Base-by-base conservation (phyloP, 2,888 invertebrate species). In the Apodemia zela region DNA sequence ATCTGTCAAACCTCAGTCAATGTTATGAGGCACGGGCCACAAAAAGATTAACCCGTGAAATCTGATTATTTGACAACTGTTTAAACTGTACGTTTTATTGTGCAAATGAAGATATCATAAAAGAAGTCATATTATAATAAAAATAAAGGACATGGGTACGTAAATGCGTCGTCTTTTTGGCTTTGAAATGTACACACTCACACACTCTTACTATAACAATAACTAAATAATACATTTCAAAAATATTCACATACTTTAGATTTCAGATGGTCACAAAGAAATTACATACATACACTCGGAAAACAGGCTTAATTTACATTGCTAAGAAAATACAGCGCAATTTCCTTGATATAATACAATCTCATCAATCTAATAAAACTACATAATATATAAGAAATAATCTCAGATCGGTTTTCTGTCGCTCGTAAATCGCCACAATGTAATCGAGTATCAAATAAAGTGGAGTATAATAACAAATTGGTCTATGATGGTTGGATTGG, bases 1-100 rank as follows among this genome's bases (percentile, higher is more conserved):
- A 90, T 90, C 90, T 90, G 90, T 89, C 90, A 90, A 91, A 89
- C 84, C 87, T 78, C 87, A 89, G 89, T 90, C 90, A 89, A 89
- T 89, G 88, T 84, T 87, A 76, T 73, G 79, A 77, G 81, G 83
- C 86, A 84, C 87, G 85, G 81, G 83, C 82, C 77, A 78, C 69
- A 70, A 72, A 76, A 76, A 75, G 66, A 64, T 60, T 63, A 65
- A 63, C 59, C 49, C 51, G 57, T 62, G 47, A 47, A 63, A 59
- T 60, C 57, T 60, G 21, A 54, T 21, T 59, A 11, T 54, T 42
- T 62, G 63, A 65, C 45, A 60, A 58, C 38, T 33, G 35, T 51
- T 59, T 49, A 47, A 45, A 42, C 25, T 57, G 42, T 38, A 63
- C 13, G 54, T 57, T 54, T 54, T 54, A 54, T 25, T 25, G 21